phyloP scores from a whole-genome alignment of 2,888 invertebrate genomes.

The Encarsia formosa region DNA sequence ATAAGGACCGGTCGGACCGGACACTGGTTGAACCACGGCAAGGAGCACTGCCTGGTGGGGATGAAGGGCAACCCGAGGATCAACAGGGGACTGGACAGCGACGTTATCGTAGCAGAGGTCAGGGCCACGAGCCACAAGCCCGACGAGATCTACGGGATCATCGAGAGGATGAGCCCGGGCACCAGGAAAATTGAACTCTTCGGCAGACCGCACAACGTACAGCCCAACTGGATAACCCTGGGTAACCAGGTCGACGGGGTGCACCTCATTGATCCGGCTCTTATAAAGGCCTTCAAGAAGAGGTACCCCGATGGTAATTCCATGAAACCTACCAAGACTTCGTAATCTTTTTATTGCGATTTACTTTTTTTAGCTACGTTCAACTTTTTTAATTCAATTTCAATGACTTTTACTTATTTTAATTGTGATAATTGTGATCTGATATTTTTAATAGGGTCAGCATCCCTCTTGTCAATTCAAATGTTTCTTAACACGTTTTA shows the following conservation, averaged over 20 bases:
- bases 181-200: conserved; percentile 96
- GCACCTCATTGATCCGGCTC: conserved; percentile 83
- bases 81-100: conserved; percentile 92
- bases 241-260: conserved; percentile 97
- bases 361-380: conserved; percentile 7
- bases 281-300: conserved; percentile 84
- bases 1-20: conserved; percentile 96
- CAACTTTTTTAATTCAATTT: background rate
- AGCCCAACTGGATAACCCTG: conserved; percentile 96
- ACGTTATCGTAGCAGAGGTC: conserved; percentile 97
- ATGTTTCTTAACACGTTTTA: too few species aligned
- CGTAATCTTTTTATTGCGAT: conserved; percentile 14
- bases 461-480: too few species aligned
- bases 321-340: conserved; percentile 52
- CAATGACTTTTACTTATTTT: too few species aligned
- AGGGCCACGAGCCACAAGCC: conserved; percentile 97
- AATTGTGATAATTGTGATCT: too few species aligned
- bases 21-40: conserved; percentile 98
- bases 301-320: conserved; percentile 88
- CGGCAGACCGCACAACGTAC: conserved; percentile 94
- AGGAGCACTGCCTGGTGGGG: conserved; percentile 93
- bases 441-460: too few species aligned
- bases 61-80: conserved; percentile 92
- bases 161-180: conserved; percentile 92
- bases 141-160: conserved; percentile 97